Evolutionary conservation across 2,888 invertebrate species (phyloP).

Genomic region (Drosophila mulleri): DNA sequence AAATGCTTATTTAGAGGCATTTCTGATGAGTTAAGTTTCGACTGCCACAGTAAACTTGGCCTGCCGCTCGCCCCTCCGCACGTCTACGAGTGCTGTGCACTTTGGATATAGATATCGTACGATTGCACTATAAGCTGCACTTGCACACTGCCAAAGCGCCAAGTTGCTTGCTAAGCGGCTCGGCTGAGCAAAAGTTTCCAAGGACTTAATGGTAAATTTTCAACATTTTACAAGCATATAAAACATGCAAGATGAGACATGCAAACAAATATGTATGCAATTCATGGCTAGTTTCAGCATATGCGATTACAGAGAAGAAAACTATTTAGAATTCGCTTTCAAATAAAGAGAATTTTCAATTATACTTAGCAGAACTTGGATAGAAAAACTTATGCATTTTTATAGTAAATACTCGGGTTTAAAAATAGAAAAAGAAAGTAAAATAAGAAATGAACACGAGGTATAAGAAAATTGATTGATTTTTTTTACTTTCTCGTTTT

Average conservation of each 20-base stretch:
- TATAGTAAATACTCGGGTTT: not conserved
- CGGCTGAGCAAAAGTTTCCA: constrained; percentile 48
- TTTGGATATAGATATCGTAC: constrained; percentile 47
- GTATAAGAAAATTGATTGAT: too few species aligned
- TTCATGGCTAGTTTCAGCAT: constrained; percentile 1
- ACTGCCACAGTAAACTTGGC: constrained; percentile 49
- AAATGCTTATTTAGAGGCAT: constrained; percentile 78
- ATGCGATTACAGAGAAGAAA: constrained; percentile 28
- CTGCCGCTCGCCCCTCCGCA: constrained; percentile 3
- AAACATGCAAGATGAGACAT: constrained; percentile 22
- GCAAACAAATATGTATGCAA: not conserved
- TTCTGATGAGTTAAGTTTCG: constrained; percentile 76
- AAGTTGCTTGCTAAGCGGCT: constrained; percentile 58
- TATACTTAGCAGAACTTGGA: constrained; percentile 12
- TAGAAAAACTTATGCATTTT: not conserved
- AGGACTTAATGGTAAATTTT: constrained; percentile 56
- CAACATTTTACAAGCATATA: constrained; percentile 45
- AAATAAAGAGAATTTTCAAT: constrained; percentile 30
- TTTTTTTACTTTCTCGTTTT: not conserved
- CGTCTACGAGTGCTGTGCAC: not conserved
- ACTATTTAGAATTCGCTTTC: constrained; percentile 20
- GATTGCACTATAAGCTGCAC: constrained; percentile 41
- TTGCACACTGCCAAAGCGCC: constrained; percentile 30
- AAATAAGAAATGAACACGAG: too few species aligned
- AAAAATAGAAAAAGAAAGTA: not conserved